Conservation (phyloP, 2,797 vertebrate genomes). For the Mallotus villosus region DNA sequence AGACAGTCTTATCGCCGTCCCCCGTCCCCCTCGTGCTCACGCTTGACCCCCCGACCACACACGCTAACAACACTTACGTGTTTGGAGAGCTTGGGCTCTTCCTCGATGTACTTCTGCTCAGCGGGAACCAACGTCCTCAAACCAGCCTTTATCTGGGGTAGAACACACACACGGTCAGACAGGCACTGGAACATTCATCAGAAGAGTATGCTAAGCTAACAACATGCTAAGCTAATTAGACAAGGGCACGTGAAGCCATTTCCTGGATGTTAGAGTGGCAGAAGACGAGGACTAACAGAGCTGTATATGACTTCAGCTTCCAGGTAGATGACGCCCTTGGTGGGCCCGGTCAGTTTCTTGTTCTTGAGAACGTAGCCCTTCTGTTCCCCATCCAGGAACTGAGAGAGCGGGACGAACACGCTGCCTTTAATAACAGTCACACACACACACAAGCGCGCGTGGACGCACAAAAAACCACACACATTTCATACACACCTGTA, state of each 20-base stretch:
- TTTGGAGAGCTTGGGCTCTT: conserved; percentile 93
- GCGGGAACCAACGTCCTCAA: conserved; percentile 85
- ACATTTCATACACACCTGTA: conserved; percentile 83
- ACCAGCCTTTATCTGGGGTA: conserved; percentile 88
- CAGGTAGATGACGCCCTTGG: conserved; percentile 89
- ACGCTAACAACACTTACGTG: conserved; percentile 70
- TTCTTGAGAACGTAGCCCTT: conserved; percentile 89
- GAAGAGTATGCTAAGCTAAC: too few species aligned
- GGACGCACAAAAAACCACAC: conserved; percentile 13
- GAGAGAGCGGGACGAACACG: conserved; percentile 73
- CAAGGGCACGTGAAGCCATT: not conserved
- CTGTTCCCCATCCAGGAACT: conserved; percentile 89
- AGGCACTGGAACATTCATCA: not conserved
- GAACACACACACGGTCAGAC: not conserved
- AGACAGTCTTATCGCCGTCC: conserved; percentile 1
- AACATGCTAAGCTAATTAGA: too few species aligned
- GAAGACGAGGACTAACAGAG: conserved; percentile 84
- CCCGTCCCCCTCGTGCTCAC: too few species aligned
- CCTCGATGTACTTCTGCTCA: conserved; percentile 94
- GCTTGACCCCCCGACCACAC: not conserved
- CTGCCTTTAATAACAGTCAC: not conserved
- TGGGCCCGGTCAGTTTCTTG: conserved; percentile 89
- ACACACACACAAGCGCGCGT: conserved; percentile 8
- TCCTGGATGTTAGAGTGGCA: conserved; percentile 54
- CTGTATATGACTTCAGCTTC: conserved; percentile 92